phyloP scores from a whole-genome alignment of 2,797 vertebrate species.

The Sebastes kiyomatsui region DNA sequence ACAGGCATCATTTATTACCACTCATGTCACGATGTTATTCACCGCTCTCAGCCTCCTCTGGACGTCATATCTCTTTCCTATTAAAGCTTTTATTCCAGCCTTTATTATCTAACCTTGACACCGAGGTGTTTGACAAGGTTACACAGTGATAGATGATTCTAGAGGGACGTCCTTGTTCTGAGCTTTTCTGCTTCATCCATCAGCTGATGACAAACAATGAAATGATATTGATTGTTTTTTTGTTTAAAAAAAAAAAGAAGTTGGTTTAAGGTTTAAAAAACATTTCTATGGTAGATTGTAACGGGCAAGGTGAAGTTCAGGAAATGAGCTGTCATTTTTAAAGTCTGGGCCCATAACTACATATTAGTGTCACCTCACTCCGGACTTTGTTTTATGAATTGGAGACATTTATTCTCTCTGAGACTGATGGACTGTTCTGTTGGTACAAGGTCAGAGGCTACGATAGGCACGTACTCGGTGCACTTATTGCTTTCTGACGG shows the following conservation, averaged over 20 bases:
- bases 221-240: constrained; percentile 21
- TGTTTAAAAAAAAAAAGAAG: neutral
- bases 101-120: constrained; percentile 41
- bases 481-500: neutral
- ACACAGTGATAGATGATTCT: constrained; percentile 10
- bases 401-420: neutral
- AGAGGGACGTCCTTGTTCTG: constrained; percentile 10
- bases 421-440: constrained; percentile 1
- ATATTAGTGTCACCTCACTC: neutral
- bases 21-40: neutral
- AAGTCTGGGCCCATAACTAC: neutral
- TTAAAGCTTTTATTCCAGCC: constrained; percentile 17
- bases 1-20: constrained; percentile 1
- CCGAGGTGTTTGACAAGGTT: constrained; percentile 6
- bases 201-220: constrained; percentile 50
- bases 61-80: constrained; percentile 7
- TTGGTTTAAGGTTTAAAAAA: neutral
- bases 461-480: neutral
- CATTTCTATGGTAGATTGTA: neutral
- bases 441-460: constrained; percentile 7
- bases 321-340: constrained; percentile 37
- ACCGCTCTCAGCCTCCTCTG: neutral
- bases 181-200: constrained; percentile 38
- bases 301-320: neutral
- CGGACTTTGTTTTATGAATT: neutral